Evolutionary conservation across 2,113 vertebrate species (phyloP).

Genomic region (Eulacestoma nigropectus): DNA sequence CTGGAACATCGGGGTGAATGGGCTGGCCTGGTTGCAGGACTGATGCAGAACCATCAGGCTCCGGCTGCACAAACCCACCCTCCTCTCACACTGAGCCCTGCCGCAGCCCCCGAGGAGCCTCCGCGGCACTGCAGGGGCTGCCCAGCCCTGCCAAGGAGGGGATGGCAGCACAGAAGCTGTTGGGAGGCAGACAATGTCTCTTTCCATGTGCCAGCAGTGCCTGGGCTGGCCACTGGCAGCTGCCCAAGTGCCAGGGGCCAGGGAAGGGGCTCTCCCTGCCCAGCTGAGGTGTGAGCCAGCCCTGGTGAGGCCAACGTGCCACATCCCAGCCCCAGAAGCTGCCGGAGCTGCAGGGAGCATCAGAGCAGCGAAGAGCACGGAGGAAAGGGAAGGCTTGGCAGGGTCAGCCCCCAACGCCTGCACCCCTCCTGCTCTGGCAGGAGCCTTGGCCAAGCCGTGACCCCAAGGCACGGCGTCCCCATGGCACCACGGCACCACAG

Average conservation of each 20-base stretch:
- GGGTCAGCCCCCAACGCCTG: accelerated
- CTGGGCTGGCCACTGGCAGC: accelerated
- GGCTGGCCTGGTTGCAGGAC: background rate
- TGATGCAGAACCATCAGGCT: no score
- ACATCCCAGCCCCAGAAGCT: accelerated
- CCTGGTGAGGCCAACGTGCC: accelerated
- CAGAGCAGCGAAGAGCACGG: accelerated
- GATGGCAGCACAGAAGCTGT: background rate
- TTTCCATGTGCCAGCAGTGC: background rate
- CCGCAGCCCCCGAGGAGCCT: background rate
- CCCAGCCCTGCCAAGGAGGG: accelerated
- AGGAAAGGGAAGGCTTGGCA: accelerated
- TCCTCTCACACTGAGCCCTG: accelerated
- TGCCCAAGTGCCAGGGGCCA: accelerated
- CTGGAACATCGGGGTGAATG: background rate
- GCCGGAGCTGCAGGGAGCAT: accelerated
- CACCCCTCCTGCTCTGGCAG: background rate
- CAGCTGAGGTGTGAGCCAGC: accelerated
- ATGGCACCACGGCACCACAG: background rate
- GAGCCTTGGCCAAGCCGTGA: accelerated
- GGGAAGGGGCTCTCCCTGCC: background rate
- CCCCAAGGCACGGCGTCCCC: accelerated
- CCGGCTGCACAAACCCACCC: accelerated
- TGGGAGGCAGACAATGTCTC: accelerated
- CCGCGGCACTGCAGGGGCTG: accelerated